Evolutionary conservation across 2,797 vertebrate genomes (phyloP), one percentile per base, ranked within the genome.

Genomic region (Phrynocephalus vlangalii): DNA sequence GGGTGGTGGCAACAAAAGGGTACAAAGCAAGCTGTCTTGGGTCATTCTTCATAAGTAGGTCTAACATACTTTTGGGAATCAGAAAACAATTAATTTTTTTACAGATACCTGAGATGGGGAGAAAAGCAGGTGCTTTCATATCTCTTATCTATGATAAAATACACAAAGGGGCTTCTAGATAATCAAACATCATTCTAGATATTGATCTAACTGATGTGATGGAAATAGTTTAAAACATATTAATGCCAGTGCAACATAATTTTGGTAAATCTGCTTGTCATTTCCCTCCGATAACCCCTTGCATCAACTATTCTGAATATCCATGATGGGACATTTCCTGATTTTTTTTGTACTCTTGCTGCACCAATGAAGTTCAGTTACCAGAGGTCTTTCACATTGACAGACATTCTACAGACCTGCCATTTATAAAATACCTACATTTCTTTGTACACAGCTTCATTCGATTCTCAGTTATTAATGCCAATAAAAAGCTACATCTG

Each of bases 301-400:
- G 79, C 91, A 92, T 94, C 94, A 94, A 92, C 87, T 92, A 89
- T 75, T 83, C 92, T 94, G 85, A 91, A 72, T 86, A 77, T 95
- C 92, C 91, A 89, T 90, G 91, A 28, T 89, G 85, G 84, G 71
- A 93, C 95, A 85, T 95, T 93, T 95, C 90, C 91, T 96, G 94
- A 94, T 93, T 93, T 93, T 77, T 79, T 84, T 80, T 88, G 88
- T 89, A 88, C 87, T 92, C 86, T 90, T 95, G 79, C 79, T 93
- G 83, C 84, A 90, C 90, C 79, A 94, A 86, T 92, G 87, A 44
- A 85, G 52, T 93, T 94, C 88, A 91, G 89, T 90, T 95, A 96
- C 88, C 91, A 91, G 88, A 92, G 92, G 91, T 96, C 93, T 95
- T 96, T 96, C 95, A 94, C 92, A 94, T 94, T 95, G 94, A 95